Evolutionary conservation across 64 coral and sea anemone species (phyloP).

Genomic region (Stichodactyla mertensii): DNA sequence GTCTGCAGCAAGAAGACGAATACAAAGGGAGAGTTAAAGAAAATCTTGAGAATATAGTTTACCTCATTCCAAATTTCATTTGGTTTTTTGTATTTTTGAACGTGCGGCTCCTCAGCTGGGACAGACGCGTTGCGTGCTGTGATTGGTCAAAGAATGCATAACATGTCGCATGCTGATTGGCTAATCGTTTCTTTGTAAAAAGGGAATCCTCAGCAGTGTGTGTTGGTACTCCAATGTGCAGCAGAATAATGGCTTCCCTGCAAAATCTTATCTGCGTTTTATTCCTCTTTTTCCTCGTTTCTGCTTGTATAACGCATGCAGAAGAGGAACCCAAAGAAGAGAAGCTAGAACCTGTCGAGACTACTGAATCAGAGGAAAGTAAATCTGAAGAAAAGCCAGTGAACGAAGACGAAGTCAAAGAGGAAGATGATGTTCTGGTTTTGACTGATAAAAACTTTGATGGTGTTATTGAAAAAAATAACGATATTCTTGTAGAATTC

Average conservation of each 20-base stretch:
- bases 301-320: constrained; percentile 41
- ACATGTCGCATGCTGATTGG: constrained; percentile 83
- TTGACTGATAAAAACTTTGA: constrained; percentile 86
- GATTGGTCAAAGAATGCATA: constrained; percentile 51
- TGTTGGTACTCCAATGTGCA: background rate
- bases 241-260: constrained; percentile 20
- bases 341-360: constrained; percentile 10
- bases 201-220: constrained; percentile 72
- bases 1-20: too few species aligned
- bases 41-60: too few species aligned
- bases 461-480: constrained; percentile 64
- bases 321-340: constrained; percentile 58
- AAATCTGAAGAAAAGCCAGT: constrained; percentile 29
- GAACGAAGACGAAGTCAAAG: constrained; percentile 60
- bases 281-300: constrained; percentile 45
- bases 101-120: background rate
- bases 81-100: background rate
- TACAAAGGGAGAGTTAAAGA: too few species aligned
- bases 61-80: too few species aligned
- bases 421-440: constrained; percentile 84
- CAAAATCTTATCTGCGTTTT: constrained; percentile 30
- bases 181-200: constrained; percentile 60
- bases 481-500: constrained; percentile 86
- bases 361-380: constrained; percentile 13
- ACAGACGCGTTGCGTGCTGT: constrained; percentile 71